These are phyloP conservation scores for Acanthiza pusilla DNA, from an alignment of 2,797 vertebrate species.

Conservation along the genomic window DNA sequence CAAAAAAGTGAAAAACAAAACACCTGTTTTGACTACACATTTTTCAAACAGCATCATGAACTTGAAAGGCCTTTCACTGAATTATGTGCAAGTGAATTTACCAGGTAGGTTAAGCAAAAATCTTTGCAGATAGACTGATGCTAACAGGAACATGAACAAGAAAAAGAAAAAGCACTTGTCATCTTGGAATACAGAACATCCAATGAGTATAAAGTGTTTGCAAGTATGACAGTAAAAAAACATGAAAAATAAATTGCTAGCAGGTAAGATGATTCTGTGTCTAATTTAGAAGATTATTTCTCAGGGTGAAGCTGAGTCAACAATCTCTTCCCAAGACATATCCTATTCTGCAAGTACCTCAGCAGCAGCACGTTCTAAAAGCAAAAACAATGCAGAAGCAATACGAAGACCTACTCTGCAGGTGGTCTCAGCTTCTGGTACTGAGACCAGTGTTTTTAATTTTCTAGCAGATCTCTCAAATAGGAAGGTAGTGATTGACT, in stretches of 20 bases:
- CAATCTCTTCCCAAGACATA: neutral
- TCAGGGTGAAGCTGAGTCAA: neutral
- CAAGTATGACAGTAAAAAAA: neutral
- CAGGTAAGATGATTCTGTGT: neutral
- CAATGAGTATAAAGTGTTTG: neutral
- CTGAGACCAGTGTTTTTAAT: neutral
- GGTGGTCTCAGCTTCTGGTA: neutral
- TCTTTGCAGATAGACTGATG: neutral
- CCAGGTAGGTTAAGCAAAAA: neutral
- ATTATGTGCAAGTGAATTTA: neutral
- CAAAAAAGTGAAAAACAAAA: neutral
- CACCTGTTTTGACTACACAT: neutral
- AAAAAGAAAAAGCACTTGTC: neutral
- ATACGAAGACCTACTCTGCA: neutral
- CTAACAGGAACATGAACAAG: neutral
- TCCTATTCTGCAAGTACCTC: neutral
- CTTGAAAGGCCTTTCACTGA: neutral
- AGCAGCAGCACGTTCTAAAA: neutral
- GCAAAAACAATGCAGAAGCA: neutral
- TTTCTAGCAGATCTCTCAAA: neutral
- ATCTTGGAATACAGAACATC: neutral
- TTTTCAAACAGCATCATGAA: neutral
- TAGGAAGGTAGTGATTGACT: neutral
- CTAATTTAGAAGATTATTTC: neutral
- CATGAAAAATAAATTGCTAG: neutral